Conservation (phyloP, 64 coral and sea anemone species). For the Pachyseris speciosa region DNA sequence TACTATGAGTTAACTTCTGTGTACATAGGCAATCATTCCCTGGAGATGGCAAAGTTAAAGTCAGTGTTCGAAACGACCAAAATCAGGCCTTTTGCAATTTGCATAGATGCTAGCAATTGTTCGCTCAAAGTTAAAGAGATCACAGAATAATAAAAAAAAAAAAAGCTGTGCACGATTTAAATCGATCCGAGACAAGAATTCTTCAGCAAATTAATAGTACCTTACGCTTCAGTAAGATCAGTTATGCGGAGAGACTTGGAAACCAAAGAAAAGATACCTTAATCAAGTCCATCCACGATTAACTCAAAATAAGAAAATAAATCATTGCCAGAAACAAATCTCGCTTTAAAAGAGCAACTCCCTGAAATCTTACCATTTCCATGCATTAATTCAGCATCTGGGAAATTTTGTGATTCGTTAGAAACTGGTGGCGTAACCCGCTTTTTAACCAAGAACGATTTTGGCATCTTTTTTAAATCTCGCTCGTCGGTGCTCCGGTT, state of each 20-base stretch:
- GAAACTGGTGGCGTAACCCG: neutral
- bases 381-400: slow-evolving; percentile 34
- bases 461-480: slow-evolving; percentile 70
- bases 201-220: neutral
- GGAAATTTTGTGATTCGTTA: slow-evolving; percentile 29
- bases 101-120: neutral
- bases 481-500: neutral
- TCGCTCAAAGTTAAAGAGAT: neutral
- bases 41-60: neutral
- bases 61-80: neutral
- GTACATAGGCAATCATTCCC: neutral
- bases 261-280: neutral
- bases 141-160: neutral
- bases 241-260: neutral
- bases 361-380: slow-evolving; percentile 59
- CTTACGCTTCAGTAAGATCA: neutral
- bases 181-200: neutral
- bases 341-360: slow-evolving; percentile 8
- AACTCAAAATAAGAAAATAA: slow-evolving; percentile 8
- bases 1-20: slow-evolving; percentile 6
- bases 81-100: neutral
- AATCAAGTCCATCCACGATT: neutral
- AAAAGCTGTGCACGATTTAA: neutral
- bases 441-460: slow-evolving; percentile 87
- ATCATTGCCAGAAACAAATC: slow-evolving; percentile 11